Evolutionary conservation across 2,888 invertebrate species (phyloP), one percentile per base, ranked within the genome.

Genomic region (Cephus sareptanus): DNA sequence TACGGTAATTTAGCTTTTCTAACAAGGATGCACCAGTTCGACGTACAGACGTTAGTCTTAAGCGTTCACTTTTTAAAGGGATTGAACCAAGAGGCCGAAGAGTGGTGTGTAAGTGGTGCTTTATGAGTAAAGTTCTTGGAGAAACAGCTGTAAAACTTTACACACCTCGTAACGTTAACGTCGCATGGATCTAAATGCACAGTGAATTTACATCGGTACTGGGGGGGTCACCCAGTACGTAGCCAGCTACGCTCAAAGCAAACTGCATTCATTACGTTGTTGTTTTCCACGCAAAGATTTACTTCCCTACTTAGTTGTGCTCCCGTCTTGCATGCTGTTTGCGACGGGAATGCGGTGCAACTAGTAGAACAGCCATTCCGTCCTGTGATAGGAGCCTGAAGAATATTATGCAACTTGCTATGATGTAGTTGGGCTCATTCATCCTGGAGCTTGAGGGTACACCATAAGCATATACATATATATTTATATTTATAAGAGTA

Each of bases 281-380:
- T 76, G 77, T 84, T 82, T 78, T 80, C 81, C 76, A 77, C 80
- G 81, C 68, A 78, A 84, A 85, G 87, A 87, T 87, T 87, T 87
- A 87, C 86, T 83, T 82, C 85, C 82, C 84, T 83, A 80, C 84
- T 84, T 84, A 84, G 75, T 73, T 71, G 74, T 56, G 34, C 73
- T 56, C 73, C 71, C 71, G 31, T 78, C 78, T 76, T 34, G 34
- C 74, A 34, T 74, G 78, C 75, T 78, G 75, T 73, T 78, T 73
- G 76, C 78, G 68, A 35, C 69, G 40, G 15, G n/a, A 75, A 37
- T 69, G 69, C 35, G 73, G 77, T 23, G 56, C 56, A 33, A 33
- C 31, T 71, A 34, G 76, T 71, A 70, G 75, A 69, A 69, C 69
- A 31, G 30, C 69, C 76, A 73, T 78, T 73, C 73, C 78, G 68